These are phyloP conservation scores for Bradypodion ventrale DNA, from an alignment of 2,797 vertebrate species.

Conservation along the genomic window DNA sequence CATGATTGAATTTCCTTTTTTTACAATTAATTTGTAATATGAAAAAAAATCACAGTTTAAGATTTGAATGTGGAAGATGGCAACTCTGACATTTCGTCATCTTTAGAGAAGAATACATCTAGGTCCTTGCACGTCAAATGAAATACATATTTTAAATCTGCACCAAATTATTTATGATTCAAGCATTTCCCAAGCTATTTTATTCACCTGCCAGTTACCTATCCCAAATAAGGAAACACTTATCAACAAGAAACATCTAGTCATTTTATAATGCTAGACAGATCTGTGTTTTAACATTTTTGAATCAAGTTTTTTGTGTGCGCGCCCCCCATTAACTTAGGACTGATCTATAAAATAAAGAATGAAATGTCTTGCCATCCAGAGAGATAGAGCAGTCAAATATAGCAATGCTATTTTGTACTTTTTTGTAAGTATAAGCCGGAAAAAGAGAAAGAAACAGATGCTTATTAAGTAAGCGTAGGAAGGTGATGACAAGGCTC, in stretches of 20 bases:
- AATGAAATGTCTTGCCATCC: constrained; percentile 18
- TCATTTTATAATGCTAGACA: background rate
- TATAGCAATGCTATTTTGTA: constrained; percentile 50
- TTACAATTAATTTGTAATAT: too few species aligned
- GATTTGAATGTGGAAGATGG: too few species aligned
- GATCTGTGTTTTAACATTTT: background rate
- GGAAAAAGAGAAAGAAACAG: constrained; percentile 55
- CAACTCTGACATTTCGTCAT: too few species aligned
- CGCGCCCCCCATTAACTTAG: background rate
- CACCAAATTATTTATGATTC: constrained; percentile 32
- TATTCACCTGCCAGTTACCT: background rate
- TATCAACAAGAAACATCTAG: background rate
- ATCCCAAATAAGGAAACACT: background rate
- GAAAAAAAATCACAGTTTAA: too few species aligned
- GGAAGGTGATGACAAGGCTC: constrained; percentile 65
- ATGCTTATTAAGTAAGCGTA: constrained; percentile 73
- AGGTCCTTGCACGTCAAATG: background rate
- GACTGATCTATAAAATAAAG: constrained; percentile 8
- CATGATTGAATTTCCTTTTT: too few species aligned
- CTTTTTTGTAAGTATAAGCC: constrained; percentile 60
- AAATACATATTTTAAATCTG: background rate
- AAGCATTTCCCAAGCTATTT: background rate
- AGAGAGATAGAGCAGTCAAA: constrained; percentile 41
- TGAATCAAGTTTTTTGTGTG: background rate
- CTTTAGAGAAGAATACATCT: background rate